These are phyloP conservation scores for Dryococelus australis DNA, from an alignment of 2,888 invertebrate species.

Conservation along the genomic window DNA sequence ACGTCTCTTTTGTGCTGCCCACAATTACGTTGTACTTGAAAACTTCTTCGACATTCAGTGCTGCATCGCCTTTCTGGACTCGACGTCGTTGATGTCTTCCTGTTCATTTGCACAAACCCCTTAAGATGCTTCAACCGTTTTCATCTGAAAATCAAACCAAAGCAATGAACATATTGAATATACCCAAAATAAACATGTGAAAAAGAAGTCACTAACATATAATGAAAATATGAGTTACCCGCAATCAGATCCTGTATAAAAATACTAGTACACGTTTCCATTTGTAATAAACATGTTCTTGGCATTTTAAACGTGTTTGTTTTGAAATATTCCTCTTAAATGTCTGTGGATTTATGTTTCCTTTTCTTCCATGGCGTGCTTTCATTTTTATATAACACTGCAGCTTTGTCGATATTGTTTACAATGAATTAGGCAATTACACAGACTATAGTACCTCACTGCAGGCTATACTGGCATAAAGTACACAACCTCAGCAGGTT, in stretches of 20 bases:
- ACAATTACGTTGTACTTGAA: background rate
- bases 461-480: background rate
- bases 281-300: background rate
- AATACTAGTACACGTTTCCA: background rate
- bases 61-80: background rate
- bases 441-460: background rate
- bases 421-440: background rate
- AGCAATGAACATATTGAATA: background rate
- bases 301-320: background rate
- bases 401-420: background rate
- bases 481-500: background rate
- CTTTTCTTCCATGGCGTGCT: background rate
- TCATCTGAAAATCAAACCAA: background rate
- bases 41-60: background rate
- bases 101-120: background rate
- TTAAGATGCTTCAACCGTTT: background rate
- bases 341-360: background rate
- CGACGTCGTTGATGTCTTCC: background rate
- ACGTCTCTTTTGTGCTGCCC: background rate
- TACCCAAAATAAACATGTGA: background rate
- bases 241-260: background rate
- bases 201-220: background rate
- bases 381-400: background rate
- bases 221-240: background rate
- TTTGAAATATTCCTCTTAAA: background rate